These are phyloP conservation scores for Pseudocheirus occidentalis DNA, from an alignment of 2,797 vertebrate species.

Conservation along the genomic window DNA sequence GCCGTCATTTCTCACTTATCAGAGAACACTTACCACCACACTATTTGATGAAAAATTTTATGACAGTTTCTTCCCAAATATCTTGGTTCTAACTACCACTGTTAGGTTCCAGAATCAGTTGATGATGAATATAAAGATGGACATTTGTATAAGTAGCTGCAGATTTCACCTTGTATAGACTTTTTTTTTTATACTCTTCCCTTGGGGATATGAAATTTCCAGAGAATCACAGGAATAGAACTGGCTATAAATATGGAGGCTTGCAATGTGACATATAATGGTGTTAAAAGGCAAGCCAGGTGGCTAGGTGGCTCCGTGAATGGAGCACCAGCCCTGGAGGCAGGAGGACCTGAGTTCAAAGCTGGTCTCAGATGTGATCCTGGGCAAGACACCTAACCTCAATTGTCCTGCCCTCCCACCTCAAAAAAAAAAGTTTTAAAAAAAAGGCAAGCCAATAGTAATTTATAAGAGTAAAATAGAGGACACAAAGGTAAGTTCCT, in stretches of 20 bases:
- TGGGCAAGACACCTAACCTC: no score
- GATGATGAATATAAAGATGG: neutral
- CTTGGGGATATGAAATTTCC: constrained; percentile 23
- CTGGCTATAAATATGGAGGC: constrained; percentile 41
- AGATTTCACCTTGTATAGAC: constrained; percentile 24
- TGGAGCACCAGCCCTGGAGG: no score
- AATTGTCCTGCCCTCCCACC: no score
- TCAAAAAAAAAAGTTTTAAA: no score
- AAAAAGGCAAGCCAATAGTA: constrained; percentile 21
- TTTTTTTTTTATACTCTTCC: constrained; percentile 10
- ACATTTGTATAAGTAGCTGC: neutral
- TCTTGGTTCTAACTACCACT: neutral
- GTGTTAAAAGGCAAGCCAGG: constrained; percentile 40
- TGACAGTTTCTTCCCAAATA: neutral
- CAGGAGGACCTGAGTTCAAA: no score
- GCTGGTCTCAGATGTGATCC: no score
- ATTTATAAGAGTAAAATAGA: constrained; percentile 65
- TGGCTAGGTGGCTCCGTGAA: no score
- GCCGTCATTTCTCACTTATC: neutral
- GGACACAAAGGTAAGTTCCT: neutral
- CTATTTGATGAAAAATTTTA: no score
- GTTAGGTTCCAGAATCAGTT: neutral
- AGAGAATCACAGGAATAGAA: constrained; percentile 27
- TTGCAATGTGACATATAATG: constrained; percentile 37
- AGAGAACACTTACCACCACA: neutral